Base-by-base conservation (phyloP, 1,140 invertebrate genomes). In the Drosophila ficusphila region DNA sequence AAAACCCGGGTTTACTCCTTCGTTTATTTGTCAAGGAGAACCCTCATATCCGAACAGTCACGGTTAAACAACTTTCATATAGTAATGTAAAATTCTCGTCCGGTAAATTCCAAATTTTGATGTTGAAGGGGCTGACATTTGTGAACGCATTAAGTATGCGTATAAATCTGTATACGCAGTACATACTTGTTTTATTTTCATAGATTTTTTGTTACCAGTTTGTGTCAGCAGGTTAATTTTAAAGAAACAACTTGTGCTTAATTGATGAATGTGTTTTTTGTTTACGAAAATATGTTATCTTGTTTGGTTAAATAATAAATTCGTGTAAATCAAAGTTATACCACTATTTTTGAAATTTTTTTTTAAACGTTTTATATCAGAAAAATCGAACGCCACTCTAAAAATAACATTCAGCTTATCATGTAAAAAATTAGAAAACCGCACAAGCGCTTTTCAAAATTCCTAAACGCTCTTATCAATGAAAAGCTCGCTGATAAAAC, bases 391-490 rank as follows among this genome's bases (percentile, higher is more conserved):
- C 34, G 42, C 48, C 19, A 39, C 31, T 47, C 11, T 27, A 9
- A 48, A 29, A 38, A 48, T 27, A 31, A 16, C 33, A 14, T 6
- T 9, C 0, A 18, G 4, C 29, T 33, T 44, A 29, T 46, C 29
- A 41, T 29, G 53, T 38, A 21, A 31, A 3, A 38, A 38, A 41
- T 12, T 16, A 54, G 23, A 27, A 11, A 14, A 29, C 41, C 16
- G 60, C 38, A 8, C 8, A n/a, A 23, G 46, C 27, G 3, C 9
- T 21, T 42, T 65, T 21, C 4, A 9, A 36, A 65, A 46, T 18
- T 39, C 23, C 1, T 46, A 36, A 33, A 34, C 48, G 25, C 6
- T 27, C 14, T 56, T 56, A 68, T 68, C 62, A 68, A 62, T 44
- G 0, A 0, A 8, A 36, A 31, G 12, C 23, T 39, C 9, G 2